A percentile compares a stretch with the other conserved stretches of the same genome.
These are phyloP conservation scores for Suncus etruscus DNA, from an alignment of 2,113 vertebrate genomes.

Conservation along the genomic window DNA sequence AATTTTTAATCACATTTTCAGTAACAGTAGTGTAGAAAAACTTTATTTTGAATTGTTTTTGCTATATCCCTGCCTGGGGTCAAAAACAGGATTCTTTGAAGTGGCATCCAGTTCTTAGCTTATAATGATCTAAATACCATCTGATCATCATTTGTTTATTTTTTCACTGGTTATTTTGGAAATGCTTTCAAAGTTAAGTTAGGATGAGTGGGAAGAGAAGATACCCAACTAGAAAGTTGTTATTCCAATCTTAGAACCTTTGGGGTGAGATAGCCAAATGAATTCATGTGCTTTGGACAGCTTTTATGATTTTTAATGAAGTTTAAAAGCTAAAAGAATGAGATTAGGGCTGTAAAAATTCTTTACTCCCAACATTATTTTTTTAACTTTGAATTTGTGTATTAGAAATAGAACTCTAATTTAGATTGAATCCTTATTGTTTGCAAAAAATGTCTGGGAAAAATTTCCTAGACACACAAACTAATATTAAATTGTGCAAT, in stretches of 20 bases:
- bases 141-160: slow-evolving; percentile 72
- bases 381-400: slow-evolving; percentile 76
- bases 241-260: slow-evolving; percentile 53
- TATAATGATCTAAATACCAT: slow-evolving; percentile 56
- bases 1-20: slow-evolving; percentile 48
- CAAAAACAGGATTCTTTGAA: slow-evolving; percentile 56
- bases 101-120: slow-evolving; percentile 14
- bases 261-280: slow-evolving; percentile 69
- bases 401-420: slow-evolving; percentile 66
- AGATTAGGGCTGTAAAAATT: slow-evolving; percentile 77
- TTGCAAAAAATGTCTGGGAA: slow-evolving; percentile 73
- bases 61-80: background rate
- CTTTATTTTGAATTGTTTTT: slow-evolving; percentile 8
- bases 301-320: slow-evolving; percentile 85
- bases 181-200: slow-evolving; percentile 73
- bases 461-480: slow-evolving; percentile 49
- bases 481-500: slow-evolving; percentile 17
- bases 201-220: slow-evolving; percentile 70
- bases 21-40: slow-evolving; percentile 4
- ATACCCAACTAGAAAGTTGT: slow-evolving; percentile 57
- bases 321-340: slow-evolving; percentile 81
- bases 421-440: slow-evolving; percentile 65
- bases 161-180: slow-evolving; percentile 73
- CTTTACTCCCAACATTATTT: slow-evolving; percentile 76
- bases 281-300: slow-evolving; percentile 85